Conservation (phyloP, 2,888 invertebrate genomes). For the Gnatocerus cornutus region DNA sequence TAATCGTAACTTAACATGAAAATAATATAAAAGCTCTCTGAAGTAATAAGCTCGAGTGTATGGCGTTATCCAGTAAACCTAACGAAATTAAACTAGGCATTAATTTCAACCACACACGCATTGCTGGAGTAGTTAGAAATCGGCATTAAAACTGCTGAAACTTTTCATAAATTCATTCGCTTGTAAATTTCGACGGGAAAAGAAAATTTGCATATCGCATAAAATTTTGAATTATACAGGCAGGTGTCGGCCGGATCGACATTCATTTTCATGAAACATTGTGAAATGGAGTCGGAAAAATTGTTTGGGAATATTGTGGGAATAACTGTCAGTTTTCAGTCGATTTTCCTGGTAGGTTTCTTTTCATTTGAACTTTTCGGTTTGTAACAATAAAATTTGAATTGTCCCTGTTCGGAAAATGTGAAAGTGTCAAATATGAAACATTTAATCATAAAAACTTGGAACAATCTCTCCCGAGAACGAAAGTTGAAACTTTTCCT, state of each 20-base stretch:
- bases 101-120: conserved; percentile 9
- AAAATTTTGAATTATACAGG: conserved; percentile 10
- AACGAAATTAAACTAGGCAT: conserved; percentile 13
- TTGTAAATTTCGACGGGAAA: conserved; percentile 14
- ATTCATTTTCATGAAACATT: conserved; percentile 2
- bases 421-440: background rate
- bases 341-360: no score
- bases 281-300: background rate
- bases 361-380: no score
- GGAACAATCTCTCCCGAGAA: background rate
- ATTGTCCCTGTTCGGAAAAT: background rate
- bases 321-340: no score
- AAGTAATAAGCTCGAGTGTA: conserved; percentile 9
- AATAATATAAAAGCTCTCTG: conserved; percentile 8
- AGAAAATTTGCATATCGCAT: conserved; percentile 22
- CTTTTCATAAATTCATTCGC: conserved; percentile 20
- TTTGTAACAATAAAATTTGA: no score
- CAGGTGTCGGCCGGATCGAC: conserved; percentile 1
- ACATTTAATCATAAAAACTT: conserved; percentile 8
- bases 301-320: no score
- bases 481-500: background rate
- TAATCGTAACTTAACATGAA: conserved; percentile 3
- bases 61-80: background rate
- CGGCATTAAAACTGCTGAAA: background rate
- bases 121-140: conserved; percentile 10